Evolutionary conservation across 92 coral and sea anemone genomes (phyloP).

Genomic region (Scolanthus callimorphus): DNA sequence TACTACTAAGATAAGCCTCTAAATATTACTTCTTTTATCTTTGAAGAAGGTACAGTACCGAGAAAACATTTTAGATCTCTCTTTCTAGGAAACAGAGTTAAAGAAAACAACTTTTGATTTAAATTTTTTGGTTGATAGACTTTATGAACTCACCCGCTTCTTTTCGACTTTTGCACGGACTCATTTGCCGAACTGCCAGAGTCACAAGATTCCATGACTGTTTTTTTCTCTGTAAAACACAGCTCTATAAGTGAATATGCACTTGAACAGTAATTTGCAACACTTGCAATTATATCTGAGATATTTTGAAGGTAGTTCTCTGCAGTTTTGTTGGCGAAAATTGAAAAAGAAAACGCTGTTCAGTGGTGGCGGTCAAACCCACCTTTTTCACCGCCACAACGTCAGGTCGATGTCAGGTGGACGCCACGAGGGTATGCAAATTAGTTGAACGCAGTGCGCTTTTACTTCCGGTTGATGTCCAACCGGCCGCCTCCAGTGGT

Average conservation of each 20-base stretch:
- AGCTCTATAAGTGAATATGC: conserved; percentile 1
- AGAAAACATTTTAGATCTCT: too few species aligned
- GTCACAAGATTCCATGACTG: conserved; percentile 10
- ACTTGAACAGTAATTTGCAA: background rate
- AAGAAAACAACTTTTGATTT: too few species aligned
- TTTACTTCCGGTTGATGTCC: background rate
- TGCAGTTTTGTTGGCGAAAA: conserved; percentile 9
- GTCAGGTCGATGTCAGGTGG: too few species aligned
- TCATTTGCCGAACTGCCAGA: too few species aligned
- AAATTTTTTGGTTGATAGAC: too few species aligned
- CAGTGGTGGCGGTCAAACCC: background rate
- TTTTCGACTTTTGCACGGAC: too few species aligned
- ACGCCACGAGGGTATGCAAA: background rate
- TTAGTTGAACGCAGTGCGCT: background rate
- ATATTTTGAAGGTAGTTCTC: conserved; percentile 7
- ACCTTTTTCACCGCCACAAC: too few species aligned
- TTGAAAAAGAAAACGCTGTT: conserved; percentile 8
- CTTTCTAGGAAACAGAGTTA: too few species aligned
- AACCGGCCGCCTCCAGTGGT: too few species aligned
- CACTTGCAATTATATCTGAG: conserved; percentile 1
- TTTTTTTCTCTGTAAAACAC: conserved; percentile 1
- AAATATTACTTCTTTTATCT: too few species aligned
- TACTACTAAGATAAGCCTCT: too few species aligned
- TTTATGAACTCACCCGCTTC: conserved; percentile 24
- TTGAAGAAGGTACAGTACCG: too few species aligned